These are phyloP conservation scores for Sarcophaga bullata DNA, from an alignment of 1,140 invertebrate species.

Conservation along the genomic window DNA sequence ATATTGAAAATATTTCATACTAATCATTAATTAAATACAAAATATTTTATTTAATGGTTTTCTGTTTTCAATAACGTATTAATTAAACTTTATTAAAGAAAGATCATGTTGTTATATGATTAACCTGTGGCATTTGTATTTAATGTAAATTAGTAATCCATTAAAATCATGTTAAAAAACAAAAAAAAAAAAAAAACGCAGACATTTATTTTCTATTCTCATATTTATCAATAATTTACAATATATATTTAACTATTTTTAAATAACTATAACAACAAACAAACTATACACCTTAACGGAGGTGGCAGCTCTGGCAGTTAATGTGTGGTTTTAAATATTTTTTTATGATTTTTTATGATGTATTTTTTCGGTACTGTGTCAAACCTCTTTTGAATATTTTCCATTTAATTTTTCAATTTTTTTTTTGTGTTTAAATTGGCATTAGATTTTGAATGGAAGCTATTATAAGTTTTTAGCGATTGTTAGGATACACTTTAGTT, in stretches of 20 bases:
- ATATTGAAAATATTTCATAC: too few relatives aligned
- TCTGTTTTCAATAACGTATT: too few relatives aligned
- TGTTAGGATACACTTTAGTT: too few relatives aligned
- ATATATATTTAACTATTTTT: neutral
- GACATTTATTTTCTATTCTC: neutral
- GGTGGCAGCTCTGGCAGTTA: conserved; percentile 48
- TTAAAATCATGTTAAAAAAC: neutral
- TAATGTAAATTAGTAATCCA: neutral
- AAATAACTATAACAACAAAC: neutral
- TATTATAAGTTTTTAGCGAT: too few relatives aligned
- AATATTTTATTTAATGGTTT: too few relatives aligned
- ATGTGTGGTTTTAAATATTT: conserved; percentile 25
- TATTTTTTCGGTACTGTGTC: too few relatives aligned
- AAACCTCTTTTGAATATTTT: too few relatives aligned
- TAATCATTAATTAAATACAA: too few relatives aligned
- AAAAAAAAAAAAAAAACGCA: neutral
- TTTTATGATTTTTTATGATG: neutral
- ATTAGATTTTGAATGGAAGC: too few relatives aligned
- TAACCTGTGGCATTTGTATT: conserved; percentile 10
- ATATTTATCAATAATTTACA: neutral
- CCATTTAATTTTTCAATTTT: too few relatives aligned
- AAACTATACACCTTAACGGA: conserved; percentile 31
- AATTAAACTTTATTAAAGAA: too few relatives aligned
- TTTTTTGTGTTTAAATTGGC: too few relatives aligned
- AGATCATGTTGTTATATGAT: neutral